Percentiles rank a stretch among this genome's conserved stretches.
Conservation (phyloP, 2,888 invertebrate species). For the Sesia apiformis region DNA sequence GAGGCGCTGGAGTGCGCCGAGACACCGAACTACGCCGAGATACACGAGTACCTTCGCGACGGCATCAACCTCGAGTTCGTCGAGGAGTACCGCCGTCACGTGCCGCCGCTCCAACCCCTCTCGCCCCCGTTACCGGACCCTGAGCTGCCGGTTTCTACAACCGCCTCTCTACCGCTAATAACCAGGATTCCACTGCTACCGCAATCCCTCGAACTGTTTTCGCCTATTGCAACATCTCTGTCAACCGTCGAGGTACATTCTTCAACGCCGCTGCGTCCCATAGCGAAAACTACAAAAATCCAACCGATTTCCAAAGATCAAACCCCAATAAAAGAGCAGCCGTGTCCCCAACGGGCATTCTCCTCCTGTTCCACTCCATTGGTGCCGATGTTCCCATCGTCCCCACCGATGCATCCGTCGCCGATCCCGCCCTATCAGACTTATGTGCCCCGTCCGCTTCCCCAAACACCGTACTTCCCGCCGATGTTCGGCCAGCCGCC, state of each 20-base stretch:
- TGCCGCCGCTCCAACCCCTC: slow-evolving; percentile 30
- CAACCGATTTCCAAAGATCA: too few species aligned
- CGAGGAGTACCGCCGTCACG: slow-evolving; percentile 49
- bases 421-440: too few species aligned
- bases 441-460: too few species aligned
- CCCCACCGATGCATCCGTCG: too few species aligned
- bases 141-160: slow-evolving; percentile 2
- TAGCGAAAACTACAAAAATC: too few species aligned
- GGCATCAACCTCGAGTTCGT: slow-evolving; percentile 59
- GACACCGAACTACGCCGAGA: slow-evolving; percentile 56
- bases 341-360: too few species aligned
- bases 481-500: too few species aligned
- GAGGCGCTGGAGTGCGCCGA: slow-evolving; percentile 64
- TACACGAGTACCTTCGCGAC: slow-evolving; percentile 49
- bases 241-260: background rate
- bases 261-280: too few species aligned
- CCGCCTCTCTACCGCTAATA: slow-evolving; percentile 3
- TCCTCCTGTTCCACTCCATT: too few species aligned
- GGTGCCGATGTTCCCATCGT: too few species aligned
- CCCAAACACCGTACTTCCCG: too few species aligned
- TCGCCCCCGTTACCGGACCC: slow-evolving; percentile 6
- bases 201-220: background rate
- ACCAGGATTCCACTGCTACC: background rate
- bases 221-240: background rate
- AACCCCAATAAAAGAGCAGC: too few species aligned